phyloP scores from a whole-genome alignment of 2,113 vertebrate genomes.

The Rhabdornis inornatus region DNA sequence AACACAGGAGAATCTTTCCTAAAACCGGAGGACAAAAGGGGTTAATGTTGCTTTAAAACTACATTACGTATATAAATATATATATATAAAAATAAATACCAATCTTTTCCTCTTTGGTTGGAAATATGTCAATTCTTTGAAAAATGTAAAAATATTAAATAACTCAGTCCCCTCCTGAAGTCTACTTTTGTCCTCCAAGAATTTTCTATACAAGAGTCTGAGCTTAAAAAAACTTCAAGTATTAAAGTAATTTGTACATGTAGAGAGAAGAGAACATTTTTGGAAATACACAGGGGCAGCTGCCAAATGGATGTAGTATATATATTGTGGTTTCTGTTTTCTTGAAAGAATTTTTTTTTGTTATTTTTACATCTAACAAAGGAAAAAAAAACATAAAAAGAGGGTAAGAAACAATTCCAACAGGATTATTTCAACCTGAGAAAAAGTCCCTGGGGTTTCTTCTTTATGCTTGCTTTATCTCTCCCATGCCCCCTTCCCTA shows the following conservation, averaged over 20 bases:
- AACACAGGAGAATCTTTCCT: conserved; percentile 73
- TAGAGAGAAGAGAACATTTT: conserved; percentile 79
- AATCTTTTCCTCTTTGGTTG: conserved; percentile 76
- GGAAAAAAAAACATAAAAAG: conserved; percentile 71
- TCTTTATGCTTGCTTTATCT: conserved; percentile 79
- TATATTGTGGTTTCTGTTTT: conserved; percentile 85
- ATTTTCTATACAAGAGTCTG: conserved; percentile 82
- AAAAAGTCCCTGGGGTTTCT: conserved; percentile 74
- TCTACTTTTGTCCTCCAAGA: conserved; percentile 84
- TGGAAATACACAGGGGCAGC: conserved; percentile 83
- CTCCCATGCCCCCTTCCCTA: neutral
- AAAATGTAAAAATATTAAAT: conserved; percentile 71
- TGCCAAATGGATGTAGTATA: conserved; percentile 84
- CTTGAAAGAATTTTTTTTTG: conserved; percentile 80
- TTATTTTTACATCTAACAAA: conserved; percentile 86
- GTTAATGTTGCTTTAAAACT: conserved; percentile 84
- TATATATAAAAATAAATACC: conserved; percentile 81
- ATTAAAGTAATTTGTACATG: conserved; percentile 85
- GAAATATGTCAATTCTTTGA: conserved; percentile 79
- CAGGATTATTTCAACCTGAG: conserved; percentile 77
- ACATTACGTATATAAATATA: conserved; percentile 79
- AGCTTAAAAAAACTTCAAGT: conserved; percentile 79
- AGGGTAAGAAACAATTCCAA: conserved; percentile 77
- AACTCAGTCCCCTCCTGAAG: conserved; percentile 57
- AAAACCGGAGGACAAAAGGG: conserved; percentile 80